phyloP scores from a whole-genome alignment of 2,888 invertebrate species.

The Clistopyga incitator region DNA sequence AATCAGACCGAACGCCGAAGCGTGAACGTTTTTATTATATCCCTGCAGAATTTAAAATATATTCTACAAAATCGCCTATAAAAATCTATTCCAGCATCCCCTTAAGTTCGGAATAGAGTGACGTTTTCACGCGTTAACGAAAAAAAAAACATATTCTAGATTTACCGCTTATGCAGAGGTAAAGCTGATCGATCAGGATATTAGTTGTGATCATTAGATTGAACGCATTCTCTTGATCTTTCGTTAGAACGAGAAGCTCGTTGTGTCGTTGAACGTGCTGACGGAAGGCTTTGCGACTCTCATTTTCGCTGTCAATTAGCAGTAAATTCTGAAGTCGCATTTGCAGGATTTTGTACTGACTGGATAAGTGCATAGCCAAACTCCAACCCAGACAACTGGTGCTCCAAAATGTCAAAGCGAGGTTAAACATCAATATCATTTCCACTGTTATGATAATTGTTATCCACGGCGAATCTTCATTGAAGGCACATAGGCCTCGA shows the following conservation, averaged over 20 bases:
- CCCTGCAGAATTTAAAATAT: no score
- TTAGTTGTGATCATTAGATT: not conserved
- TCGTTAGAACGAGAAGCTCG: not conserved
- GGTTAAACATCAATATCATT: not conserved
- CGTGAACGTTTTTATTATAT: no score
- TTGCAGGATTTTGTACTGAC: slow-evolving; percentile 5
- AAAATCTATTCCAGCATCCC: no score
- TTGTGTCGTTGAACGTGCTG: slow-evolving; percentile 1
- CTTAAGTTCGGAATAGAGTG: not conserved
- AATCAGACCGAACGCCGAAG: no score
- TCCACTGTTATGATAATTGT: not conserved
- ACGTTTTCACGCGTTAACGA: not conserved
- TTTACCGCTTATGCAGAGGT: not conserved
- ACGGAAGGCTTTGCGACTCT: not conserved
- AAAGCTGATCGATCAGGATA: not conserved
- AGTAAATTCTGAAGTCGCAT: not conserved
- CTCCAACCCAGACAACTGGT: not conserved
- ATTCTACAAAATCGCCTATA: no score
- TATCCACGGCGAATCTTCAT: not conserved
- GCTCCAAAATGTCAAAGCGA: not conserved
- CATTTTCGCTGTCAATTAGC: not conserved
- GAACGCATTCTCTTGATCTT: not conserved
- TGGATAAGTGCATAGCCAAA: not conserved
- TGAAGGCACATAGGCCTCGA: not conserved
- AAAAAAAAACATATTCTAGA: not conserved